Base-by-base conservation (phyloP, 2,888 invertebrate species). In the Diogma glabrata region DNA sequence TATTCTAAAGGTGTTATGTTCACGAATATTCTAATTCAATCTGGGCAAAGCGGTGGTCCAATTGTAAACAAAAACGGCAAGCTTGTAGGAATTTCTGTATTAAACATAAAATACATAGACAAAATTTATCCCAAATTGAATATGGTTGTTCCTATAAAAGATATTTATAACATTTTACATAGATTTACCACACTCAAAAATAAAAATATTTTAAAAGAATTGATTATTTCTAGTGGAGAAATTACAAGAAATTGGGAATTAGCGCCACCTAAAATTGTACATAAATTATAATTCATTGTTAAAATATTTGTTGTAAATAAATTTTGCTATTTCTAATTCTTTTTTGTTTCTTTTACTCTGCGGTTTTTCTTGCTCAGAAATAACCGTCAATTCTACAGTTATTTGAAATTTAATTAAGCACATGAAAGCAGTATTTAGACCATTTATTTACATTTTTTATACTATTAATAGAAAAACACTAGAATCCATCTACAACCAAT, bases 401-500 rank as follows among this genome's bases (percentile, higher is more conserved):
- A n/a, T n/a, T n/a, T n/a, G n/a, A n/a, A n/a, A n/a, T n/a, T n/a
- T n/a, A n/a, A n/a, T n/a, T n/a, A n/a, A n/a, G n/a, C n/a, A n/a
- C n/a, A n/a, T n/a, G n/a, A n/a, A n/a, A n/a, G n/a, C n/a, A n/a
- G n/a, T n/a, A n/a, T n/a, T n/a, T n/a, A n/a, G n/a, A n/a, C n/a
- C n/a, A n/a, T n/a, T n/a, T n/a, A n/a, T n/a, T n/a, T n/a, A n/a
- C n/a, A n/a, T n/a, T n/a, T n/a, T n/a, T n/a, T n/a, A n/a, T n/a
- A n/a, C n/a, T n/a, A n/a, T n/a, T n/a, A n/a, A n/a, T n/a, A n/a
- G n/a, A n/a, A n/a, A n/a, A n/a, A n/a, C n/a, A 22, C 16, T 22
- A 22, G 43, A 43, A 43, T 43, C 43, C 23, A 20, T 6, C 43
- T 12, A 20, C 43, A 24, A 46, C 46, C 46, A 46, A 46, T 46